phyloP scores from a whole-genome alignment of 92 coral and sea anemone genomes.

The Nematostella vectensis region DNA sequence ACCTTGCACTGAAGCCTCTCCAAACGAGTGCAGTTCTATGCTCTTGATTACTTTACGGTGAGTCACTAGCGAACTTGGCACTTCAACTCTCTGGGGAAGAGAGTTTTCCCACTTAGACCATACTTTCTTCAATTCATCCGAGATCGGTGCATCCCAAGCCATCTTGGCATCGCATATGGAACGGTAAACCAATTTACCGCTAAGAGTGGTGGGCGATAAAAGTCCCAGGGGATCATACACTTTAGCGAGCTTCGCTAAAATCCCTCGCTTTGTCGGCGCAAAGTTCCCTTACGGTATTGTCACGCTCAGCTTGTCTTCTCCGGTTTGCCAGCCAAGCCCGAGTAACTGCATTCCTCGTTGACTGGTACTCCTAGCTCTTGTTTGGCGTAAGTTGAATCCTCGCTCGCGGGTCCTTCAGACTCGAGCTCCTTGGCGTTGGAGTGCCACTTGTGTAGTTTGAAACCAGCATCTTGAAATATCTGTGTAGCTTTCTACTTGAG shows the following conservation, averaged over 20 bases:
- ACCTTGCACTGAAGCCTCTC: slow-evolving; percentile 24
- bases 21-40: slow-evolving; percentile 12
- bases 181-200: background rate
- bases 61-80: background rate
- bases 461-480: slow-evolving; percentile 20
- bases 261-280: slow-evolving; percentile 28
- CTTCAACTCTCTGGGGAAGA: background rate
- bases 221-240: slow-evolving; percentile 50
- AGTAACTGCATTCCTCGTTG: slow-evolving; percentile 26
- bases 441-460: slow-evolving; percentile 52
- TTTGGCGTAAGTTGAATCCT: slow-evolving; percentile 38
- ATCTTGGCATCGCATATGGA: background rate
- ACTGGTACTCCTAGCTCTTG: slow-evolving; percentile 20
- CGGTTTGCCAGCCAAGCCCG: slow-evolving; percentile 36
- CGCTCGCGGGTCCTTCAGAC: slow-evolving; percentile 4
- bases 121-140: background rate
- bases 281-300: slow-evolving; percentile 11
- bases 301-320: slow-evolving; percentile 20
- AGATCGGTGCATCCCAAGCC: background rate
- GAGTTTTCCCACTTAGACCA: background rate
- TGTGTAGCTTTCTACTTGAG: background rate
- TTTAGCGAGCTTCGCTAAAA: slow-evolving; percentile 22
- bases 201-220: background rate
- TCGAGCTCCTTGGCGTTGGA: slow-evolving; percentile 34
- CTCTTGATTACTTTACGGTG: background rate